Conservation (phyloP, 2,113 vertebrate genomes). For the Bos indicus region DNA sequence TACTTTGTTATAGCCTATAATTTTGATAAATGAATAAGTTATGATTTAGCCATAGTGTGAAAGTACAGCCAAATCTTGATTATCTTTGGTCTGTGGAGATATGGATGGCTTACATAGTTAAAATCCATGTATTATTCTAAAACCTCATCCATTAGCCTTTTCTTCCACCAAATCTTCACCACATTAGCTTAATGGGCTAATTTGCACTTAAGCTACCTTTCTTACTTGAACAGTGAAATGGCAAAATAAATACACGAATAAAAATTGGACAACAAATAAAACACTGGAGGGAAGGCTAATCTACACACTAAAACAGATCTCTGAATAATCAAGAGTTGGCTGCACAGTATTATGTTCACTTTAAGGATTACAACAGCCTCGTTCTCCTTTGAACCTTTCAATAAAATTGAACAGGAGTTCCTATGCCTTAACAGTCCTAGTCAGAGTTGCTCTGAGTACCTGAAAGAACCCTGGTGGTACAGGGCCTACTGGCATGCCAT, state of each 20-base stretch:
- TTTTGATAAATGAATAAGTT: not conserved
- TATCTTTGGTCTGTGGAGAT: not conserved
- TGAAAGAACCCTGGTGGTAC: constrained; percentile 98
- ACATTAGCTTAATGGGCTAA: not conserved
- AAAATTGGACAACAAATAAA: not conserved
- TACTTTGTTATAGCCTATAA: not conserved
- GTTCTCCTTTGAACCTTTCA: constrained; percentile 64
- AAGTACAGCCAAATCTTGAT: constrained; percentile 53
- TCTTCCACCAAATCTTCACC: constrained; percentile 21
- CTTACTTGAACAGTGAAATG: not conserved
- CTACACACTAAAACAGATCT: not conserved
- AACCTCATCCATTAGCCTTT: not conserved
- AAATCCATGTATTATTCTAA: not conserved
- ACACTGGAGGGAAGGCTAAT: not conserved
- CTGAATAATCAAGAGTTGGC: constrained; percentile 54
- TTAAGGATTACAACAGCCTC: constrained; percentile 60
- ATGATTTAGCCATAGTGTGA: constrained; percentile 15
- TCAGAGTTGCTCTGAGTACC: constrained; percentile 86
- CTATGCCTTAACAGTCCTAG: constrained; percentile 77
- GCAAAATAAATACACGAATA: constrained; percentile 3
- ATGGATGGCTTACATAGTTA: not conserved
- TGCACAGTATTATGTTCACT: not conserved
- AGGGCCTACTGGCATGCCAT: constrained; percentile 97
- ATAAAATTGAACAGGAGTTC: constrained; percentile 66
- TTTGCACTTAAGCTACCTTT: constrained; percentile 33